Evolutionary conservation across 1,140 invertebrate genomes (phyloP).

Genomic region (Odontomachus brunneus): DNA sequence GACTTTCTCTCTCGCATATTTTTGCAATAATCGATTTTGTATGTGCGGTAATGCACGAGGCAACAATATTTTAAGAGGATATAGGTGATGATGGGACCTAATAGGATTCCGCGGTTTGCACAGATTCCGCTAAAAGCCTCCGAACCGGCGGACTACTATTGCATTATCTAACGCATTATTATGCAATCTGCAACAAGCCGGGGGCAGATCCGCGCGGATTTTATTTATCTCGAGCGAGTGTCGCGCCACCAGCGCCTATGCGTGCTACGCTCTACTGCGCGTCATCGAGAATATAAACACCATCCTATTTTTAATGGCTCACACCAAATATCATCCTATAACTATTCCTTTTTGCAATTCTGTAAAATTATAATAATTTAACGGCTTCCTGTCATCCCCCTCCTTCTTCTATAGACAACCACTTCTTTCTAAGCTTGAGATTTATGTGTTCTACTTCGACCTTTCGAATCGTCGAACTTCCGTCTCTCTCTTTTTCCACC

Average conservation of each 20-base stretch:
- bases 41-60: conserved; percentile 10
- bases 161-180: conserved; percentile 50
- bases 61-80: conserved; percentile 44
- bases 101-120: conserved; percentile 52
- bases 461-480: conserved; percentile 3
- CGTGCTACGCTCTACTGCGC: neutral
- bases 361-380: neutral
- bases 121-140: conserved; percentile 55
- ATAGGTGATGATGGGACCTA: conserved; percentile 46
- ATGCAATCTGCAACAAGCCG: conserved; percentile 21
- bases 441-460: neutral
- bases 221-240: conserved; percentile 29
- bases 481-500: too few species aligned
- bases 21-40: conserved; percentile 45
- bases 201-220: neutral
- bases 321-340: neutral
- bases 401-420: neutral
- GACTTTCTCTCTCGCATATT: neutral
- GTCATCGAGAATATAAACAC: conserved; percentile 1
- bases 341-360: neutral
- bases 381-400: too few species aligned
- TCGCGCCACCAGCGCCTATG: too few species aligned
- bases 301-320: neutral
- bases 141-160: conserved; percentile 45
- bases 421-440: neutral